Evolutionary conservation across 37 sponge, comb jelly and placozoan species (phyloP).

Genomic region (Trichoplax adhaerens): DNA sequence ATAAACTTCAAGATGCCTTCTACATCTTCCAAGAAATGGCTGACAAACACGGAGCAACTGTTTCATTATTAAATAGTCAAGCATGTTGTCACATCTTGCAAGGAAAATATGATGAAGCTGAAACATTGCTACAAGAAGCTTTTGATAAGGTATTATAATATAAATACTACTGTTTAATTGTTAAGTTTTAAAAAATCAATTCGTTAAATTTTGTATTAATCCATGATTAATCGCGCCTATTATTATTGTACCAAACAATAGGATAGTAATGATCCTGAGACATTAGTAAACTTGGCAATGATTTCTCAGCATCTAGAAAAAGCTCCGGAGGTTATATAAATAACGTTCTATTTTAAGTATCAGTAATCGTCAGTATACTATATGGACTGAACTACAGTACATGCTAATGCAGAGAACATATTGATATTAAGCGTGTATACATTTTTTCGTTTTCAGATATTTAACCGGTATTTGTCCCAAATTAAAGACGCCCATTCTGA

Average conservation of each 20-base stretch:
- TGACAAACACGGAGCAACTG: slow-evolving; percentile 84
- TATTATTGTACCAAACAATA: neutral
- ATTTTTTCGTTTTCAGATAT: slow-evolving; percentile 21
- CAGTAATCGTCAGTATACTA: neutral
- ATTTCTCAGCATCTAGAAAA: slow-evolving; percentile 80
- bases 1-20: slow-evolving; percentile 82
- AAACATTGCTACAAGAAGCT: slow-evolving; percentile 72
- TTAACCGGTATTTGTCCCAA: slow-evolving; percentile 69
- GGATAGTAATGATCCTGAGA: slow-evolving; percentile 92
- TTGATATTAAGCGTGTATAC: neutral
- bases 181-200: neutral
- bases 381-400: too few relatives aligned
- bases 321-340: slow-evolving; percentile 27
- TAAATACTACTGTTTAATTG: slow-evolving; percentile 1
- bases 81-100: slow-evolving; percentile 68
- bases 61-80: slow-evolving; percentile 82
- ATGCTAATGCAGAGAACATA: too few relatives aligned
- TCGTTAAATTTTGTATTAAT: neutral
- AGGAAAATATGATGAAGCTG: slow-evolving; percentile 91
- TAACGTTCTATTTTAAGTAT: neutral
- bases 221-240: too few relatives aligned
- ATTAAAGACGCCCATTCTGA: slow-evolving; percentile 71
- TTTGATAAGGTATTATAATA: slow-evolving; percentile 51
- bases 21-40: slow-evolving; percentile 95
- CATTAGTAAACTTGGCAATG: slow-evolving; percentile 71